Evolutionary conservation across 2,888 invertebrate species (phyloP).

Genomic region (Platycnemis pennipes): DNA sequence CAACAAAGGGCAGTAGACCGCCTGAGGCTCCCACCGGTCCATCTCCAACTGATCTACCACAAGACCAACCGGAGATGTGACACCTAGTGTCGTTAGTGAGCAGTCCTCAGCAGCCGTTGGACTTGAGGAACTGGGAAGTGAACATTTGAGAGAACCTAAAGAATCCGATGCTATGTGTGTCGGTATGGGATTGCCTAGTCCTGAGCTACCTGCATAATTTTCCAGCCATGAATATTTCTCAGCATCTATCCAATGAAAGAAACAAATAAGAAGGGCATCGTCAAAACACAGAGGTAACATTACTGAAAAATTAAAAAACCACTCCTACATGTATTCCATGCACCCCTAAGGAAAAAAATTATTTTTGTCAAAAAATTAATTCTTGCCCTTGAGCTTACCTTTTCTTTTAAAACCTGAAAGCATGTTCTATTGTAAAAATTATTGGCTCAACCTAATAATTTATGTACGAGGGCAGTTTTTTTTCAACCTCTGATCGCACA

Average conservation of each 20-base stretch:
- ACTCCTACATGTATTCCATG: too few relatives aligned
- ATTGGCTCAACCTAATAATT: too few relatives aligned
- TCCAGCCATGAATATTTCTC: slow-evolving; percentile 85
- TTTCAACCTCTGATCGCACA: too few relatives aligned
- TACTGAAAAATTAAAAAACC: too few relatives aligned
- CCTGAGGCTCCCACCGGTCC: slow-evolving; percentile 80
- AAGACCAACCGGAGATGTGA: slow-evolving; percentile 72
- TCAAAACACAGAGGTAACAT: too few relatives aligned
- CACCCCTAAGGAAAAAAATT: too few relatives aligned
- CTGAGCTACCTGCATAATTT: slow-evolving; percentile 85
- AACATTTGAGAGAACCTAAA: slow-evolving; percentile 36
- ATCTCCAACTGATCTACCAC: slow-evolving; percentile 81
- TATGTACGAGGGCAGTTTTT: too few relatives aligned
- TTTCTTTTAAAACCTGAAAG: too few relatives aligned
- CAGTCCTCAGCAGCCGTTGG: slow-evolving; percentile 73
- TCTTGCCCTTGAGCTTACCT: too few relatives aligned
- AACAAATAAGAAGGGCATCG: background rate
- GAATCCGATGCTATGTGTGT: slow-evolving; percentile 74
- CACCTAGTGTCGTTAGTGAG: slow-evolving; percentile 75
- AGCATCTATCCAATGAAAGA: slow-evolving; percentile 76
- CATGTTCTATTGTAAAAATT: too few relatives aligned
- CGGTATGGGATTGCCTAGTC: slow-evolving; percentile 80
- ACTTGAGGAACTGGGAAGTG: background rate
- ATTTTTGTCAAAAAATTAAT: too few relatives aligned
- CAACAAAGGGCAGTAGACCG: slow-evolving; percentile 88